A percentile compares a stretch with the other conserved stretches of the same genome.
These are phyloP conservation scores for Eudemis profundana DNA, from an alignment of 2,888 invertebrate species.

Conservation along the genomic window DNA sequence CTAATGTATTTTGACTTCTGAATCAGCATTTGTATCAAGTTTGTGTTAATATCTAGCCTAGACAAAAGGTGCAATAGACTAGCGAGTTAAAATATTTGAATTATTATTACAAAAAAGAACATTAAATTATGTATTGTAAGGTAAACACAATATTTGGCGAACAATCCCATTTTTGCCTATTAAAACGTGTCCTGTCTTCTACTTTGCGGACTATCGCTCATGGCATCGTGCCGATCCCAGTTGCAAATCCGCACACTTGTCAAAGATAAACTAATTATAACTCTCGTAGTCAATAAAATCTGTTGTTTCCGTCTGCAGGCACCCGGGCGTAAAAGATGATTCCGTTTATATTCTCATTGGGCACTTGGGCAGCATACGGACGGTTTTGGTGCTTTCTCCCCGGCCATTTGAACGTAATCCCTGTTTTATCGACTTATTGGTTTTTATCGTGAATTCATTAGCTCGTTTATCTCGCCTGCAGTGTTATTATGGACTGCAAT, in stretches of 20 bases:
- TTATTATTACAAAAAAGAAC: too few species aligned
- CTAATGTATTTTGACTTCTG: too few species aligned
- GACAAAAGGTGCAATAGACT: too few species aligned
- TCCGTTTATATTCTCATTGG: constrained; percentile 63
- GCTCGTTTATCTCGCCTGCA: constrained; percentile 68
- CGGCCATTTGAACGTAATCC: constrained; percentile 51
- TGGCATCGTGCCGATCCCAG: neutral
- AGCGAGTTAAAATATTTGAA: too few species aligned
- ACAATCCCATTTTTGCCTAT: too few species aligned
- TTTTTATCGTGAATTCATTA: constrained; percentile 69
- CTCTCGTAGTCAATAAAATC: constrained; percentile 59
- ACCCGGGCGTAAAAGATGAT: constrained; percentile 61
- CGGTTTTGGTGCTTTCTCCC: constrained; percentile 55
- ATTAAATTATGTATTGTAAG: too few species aligned
- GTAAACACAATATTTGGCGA: too few species aligned
- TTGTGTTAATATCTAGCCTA: too few species aligned
- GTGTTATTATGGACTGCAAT: constrained; percentile 57
- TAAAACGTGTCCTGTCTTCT: too few species aligned
- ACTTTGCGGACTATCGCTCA: neutral
- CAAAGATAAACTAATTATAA: constrained; percentile 45
- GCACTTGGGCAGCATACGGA: constrained; percentile 63
- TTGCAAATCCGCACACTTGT: neutral
- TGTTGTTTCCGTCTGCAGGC: constrained; percentile 57
- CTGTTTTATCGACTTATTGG: constrained; percentile 68
- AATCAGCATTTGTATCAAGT: too few species aligned